Evolutionary conservation across 2,797 vertebrate genomes (phyloP).

Genomic region (Prionace glauca): DNA sequence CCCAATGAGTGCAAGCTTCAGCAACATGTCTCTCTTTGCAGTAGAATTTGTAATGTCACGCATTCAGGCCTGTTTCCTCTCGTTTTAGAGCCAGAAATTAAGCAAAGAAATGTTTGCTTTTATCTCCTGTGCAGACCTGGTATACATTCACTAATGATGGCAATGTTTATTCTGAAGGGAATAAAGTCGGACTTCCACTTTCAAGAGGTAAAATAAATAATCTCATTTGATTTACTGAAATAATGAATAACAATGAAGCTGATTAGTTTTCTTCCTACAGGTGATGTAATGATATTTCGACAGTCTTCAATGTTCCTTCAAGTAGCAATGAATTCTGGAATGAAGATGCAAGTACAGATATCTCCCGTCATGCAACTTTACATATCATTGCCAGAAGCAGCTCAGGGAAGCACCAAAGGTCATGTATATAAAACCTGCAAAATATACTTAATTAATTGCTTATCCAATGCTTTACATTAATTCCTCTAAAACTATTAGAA

Average conservation of each 20-base stretch:
- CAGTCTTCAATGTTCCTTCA: constrained; percentile 44
- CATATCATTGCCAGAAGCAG: constrained; percentile 47
- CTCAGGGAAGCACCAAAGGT: constrained; percentile 50
- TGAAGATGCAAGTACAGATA: constrained; percentile 48
- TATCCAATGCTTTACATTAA: background rate
- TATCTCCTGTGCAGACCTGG: constrained; percentile 45
- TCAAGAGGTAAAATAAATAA: background rate
- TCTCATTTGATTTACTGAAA: background rate
- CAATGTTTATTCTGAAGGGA: constrained; percentile 44
- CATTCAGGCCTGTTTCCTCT: background rate
- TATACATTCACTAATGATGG: constrained; percentile 49
- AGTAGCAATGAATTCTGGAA: constrained; percentile 42
- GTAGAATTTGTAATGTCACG: background rate
- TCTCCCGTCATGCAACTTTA: constrained; percentile 49
- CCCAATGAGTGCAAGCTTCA: background rate
- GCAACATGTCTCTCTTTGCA: background rate
- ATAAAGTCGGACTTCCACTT: constrained; percentile 1
- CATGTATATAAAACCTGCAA: background rate
- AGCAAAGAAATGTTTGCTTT: constrained; percentile 39
- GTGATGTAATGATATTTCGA: constrained; percentile 45
- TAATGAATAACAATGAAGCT: background rate
- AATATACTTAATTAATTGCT: background rate
- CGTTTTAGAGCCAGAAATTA: background rate
- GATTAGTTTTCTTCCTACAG: constrained; percentile 44
- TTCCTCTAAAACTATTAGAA: background rate